Evolutionary conservation across 2,888 invertebrate genomes (phyloP), one percentile per base, ranked within the genome.

Genomic region (Stenolophus ochropezus): DNA sequence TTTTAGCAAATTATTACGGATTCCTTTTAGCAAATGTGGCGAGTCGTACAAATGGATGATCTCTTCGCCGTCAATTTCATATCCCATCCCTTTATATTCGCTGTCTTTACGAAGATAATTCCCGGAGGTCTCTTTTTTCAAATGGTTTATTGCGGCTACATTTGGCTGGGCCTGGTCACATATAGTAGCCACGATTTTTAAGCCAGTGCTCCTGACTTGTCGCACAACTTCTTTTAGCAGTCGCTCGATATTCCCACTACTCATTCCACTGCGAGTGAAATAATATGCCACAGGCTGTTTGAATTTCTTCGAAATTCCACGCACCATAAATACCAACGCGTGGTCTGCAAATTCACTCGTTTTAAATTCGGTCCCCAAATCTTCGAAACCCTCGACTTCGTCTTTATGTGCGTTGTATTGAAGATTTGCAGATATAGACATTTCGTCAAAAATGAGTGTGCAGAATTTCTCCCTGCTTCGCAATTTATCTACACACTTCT

Each of bases 351-450:
- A 83, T 61, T 81, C 25, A 18, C 4, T 23, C 56, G 53, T 80
- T 18, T 77, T 56, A 8, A 21, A 47, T 25, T 71, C 82, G 53
- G 53, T 73, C 0, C 84, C 84, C 71, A 82, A 82, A 80, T 84
- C 81, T 83, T 84, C 84, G 82, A 84, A 84, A 0, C 84, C 84
- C 61, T 80, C 69, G 2, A 84, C 75, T 73, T 53, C 56, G 58
- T 83, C 83, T 16, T 82, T 27, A n/a, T 20, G 27, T 58, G 61
- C 2, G 47, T 47, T 25, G 53, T 76, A 23, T 33, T 78, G 21
- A 4, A 47, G 49, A 71, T 77, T 14, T 4, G 56, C 1, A 14
- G 49, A 5, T 3, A 76, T 14, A 2, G 56, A 20, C 18, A 83
- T 82, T 71, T 84, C 83, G 42, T 84, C 83, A 71, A 83, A 84